phyloP scores from a whole-genome alignment of 1,140 invertebrate species.

The Magallana ariakensis region DNA sequence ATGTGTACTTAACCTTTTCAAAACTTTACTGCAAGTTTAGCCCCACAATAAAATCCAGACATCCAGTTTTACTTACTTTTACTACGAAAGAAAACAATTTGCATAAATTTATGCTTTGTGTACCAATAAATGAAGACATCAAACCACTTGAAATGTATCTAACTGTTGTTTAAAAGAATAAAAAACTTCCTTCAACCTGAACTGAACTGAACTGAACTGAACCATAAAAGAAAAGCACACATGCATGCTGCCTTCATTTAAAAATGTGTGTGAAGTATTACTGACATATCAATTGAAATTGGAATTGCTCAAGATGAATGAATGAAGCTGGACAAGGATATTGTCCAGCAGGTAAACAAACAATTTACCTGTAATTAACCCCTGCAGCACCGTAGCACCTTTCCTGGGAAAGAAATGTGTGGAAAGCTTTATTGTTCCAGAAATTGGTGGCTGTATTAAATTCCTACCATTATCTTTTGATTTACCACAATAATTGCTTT shows the following conservation, averaged over 20 bases:
- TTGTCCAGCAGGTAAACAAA: not conserved
- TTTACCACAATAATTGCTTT: not conserved
- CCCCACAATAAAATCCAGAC: not conserved
- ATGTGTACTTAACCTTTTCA: not conserved
- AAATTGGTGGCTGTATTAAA: slow-evolving; percentile 21
- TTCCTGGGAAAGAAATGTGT: not conserved
- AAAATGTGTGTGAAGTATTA: not conserved
- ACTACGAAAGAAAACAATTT: not conserved
- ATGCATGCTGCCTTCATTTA: not conserved
- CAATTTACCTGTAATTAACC: slow-evolving; percentile 10
- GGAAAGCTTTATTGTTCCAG: not conserved
- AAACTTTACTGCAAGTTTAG: not conserved
- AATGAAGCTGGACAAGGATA: slow-evolving; percentile 17
- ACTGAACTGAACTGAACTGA: no score
- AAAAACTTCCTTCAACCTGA: not conserved
- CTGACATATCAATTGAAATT: not conserved
- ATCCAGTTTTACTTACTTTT: not conserved
- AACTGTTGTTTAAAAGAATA: not conserved
- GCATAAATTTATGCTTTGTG: slow-evolving; percentile 3
- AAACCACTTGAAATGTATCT: not conserved
- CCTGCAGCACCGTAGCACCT: slow-evolving; percentile 20
- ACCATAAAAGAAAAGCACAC: not conserved
- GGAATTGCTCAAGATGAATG: not conserved
- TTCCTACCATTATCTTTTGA: slow-evolving; percentile 31
- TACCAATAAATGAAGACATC: not conserved